Percentiles rank a stretch among this genome's conserved stretches.
Evolutionary conservation across 2,888 invertebrate genomes (phyloP).

Genomic region (Tyria jacobaeae): DNA sequence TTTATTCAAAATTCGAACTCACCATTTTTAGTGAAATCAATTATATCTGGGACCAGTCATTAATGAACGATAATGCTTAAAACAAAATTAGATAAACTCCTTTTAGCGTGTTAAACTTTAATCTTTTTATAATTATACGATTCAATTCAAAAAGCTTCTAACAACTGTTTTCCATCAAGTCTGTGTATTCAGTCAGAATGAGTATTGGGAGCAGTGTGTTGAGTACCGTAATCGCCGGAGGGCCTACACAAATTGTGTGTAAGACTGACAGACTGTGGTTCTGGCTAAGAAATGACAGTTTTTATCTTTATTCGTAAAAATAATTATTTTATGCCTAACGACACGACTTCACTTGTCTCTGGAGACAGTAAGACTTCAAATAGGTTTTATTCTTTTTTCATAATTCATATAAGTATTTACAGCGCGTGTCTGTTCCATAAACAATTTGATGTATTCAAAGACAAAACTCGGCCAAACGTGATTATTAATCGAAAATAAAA

Average conservation of each 20-base stretch:
- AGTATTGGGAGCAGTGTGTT: conserved; percentile 66
- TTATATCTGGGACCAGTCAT: conserved; percentile 9
- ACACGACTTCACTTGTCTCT: no score
- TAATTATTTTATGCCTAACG: not conserved
- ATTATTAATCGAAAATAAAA: conserved; percentile 24
- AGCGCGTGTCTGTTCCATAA: not conserved
- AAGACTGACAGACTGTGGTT: conserved; percentile 32
- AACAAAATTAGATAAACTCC: conserved; percentile 27
- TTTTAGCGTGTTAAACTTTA: conserved; percentile 32
- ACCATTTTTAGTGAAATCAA: conserved; percentile 22
- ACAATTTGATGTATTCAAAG: conserved; percentile 9
- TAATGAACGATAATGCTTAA: conserved; percentile 23
- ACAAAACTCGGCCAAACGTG: conserved; percentile 13
- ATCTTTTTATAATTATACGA: conserved; percentile 48
- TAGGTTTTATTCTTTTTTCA: not conserved
- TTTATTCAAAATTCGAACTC: conserved; percentile 17
- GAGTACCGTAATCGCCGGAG: conserved; percentile 74
- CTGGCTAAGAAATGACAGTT: conserved; percentile 21
- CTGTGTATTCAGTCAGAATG: conserved; percentile 66
- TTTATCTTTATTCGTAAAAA: conserved; percentile 15
- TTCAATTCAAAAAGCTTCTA: conserved; percentile 51
- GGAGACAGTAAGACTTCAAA: no score
- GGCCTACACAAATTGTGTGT: conserved; percentile 50
- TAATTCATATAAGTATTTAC: not conserved
- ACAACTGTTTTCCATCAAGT: conserved; percentile 79